Conservation (phyloP, 1,140 invertebrate species). For the Dysdera silvatica region DNA sequence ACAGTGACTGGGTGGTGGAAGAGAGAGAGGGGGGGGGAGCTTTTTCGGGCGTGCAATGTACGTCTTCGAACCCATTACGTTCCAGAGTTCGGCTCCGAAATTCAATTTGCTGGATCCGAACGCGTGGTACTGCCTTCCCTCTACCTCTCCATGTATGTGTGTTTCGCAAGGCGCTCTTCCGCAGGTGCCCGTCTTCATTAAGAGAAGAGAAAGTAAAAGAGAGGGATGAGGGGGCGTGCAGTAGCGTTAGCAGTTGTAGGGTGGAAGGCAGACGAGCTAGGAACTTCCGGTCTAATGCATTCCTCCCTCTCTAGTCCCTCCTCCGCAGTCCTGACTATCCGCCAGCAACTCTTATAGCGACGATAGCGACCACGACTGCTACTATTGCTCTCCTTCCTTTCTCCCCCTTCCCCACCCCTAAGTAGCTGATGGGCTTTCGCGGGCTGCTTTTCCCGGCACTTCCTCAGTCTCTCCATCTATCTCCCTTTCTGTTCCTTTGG, state of each 20-base stretch:
- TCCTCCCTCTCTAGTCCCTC: background rate
- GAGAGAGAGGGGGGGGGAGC: slow-evolving; percentile 3
- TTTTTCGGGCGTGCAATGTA: slow-evolving; percentile 30
- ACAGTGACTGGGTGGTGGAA: background rate
- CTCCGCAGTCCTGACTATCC: background rate
- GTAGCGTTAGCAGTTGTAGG: too few species aligned
- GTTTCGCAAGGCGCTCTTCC: too few species aligned
- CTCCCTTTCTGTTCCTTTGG: slow-evolving; percentile 3
- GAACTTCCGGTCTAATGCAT: too few species aligned
- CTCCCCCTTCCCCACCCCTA: slow-evolving; percentile 3
- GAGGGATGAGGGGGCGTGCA: background rate
- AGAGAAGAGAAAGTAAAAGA: background rate
- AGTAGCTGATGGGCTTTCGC: slow-evolving; percentile 5
- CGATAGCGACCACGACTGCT: too few species aligned
- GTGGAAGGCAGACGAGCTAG: too few species aligned
- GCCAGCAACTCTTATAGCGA: slow-evolving; percentile 17
- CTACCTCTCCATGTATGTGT: too few species aligned
- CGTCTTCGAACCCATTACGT: slow-evolving; percentile 31
- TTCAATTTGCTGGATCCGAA: too few species aligned
- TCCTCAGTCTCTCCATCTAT: slow-evolving; percentile 13
- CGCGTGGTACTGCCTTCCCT: too few species aligned
- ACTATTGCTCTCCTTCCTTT: slow-evolving; percentile 13
- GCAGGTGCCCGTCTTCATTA: slow-evolving; percentile 26
- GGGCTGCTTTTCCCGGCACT: background rate
- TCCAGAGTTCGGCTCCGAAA: background rate